A percentile compares a stretch with the other conserved stretches of the same genome.
Evolutionary conservation across 2,113 vertebrate species (phyloP).

Genomic region (Heptranchias perlo): DNA sequence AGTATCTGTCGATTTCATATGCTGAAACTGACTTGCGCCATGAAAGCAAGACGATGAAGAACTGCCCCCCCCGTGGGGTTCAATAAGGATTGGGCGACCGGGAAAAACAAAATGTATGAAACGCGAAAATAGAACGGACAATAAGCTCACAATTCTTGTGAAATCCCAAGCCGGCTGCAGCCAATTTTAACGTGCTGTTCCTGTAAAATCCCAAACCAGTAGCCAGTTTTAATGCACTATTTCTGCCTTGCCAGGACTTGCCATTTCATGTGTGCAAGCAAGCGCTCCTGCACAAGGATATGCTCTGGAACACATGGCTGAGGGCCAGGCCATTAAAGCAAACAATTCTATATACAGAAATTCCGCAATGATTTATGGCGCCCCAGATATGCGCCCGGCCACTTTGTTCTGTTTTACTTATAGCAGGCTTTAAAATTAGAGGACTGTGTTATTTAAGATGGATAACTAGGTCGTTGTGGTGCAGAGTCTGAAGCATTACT

Average conservation of each 20-base stretch:
- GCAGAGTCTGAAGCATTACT: background rate
- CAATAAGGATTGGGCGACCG: background rate
- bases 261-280: background rate
- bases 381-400: constrained; percentile 35
- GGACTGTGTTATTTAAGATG: background rate
- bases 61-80: background rate
- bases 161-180: background rate
- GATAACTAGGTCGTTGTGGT: background rate
- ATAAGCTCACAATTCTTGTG: background rate
- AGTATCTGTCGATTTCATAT: background rate
- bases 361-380: background rate
- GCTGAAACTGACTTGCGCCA: background rate
- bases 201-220: background rate
- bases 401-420: constrained; percentile 7
- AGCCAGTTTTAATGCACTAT: background rate
- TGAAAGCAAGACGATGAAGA: background rate
- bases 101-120: background rate
- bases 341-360: constrained; percentile 41
- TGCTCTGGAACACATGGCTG: constrained; percentile 34
- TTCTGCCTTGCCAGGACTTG: background rate
- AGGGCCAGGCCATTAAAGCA: background rate
- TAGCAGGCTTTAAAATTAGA: background rate
- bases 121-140: background rate
- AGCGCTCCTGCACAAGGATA: constrained; percentile 3
- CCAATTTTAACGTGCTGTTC: background rate